A percentile compares a stretch with the other conserved stretches of the same genome.
phyloP scores from a whole-genome alignment of 2,797 vertebrate genomes.

The Zalophus californianus region DNA sequence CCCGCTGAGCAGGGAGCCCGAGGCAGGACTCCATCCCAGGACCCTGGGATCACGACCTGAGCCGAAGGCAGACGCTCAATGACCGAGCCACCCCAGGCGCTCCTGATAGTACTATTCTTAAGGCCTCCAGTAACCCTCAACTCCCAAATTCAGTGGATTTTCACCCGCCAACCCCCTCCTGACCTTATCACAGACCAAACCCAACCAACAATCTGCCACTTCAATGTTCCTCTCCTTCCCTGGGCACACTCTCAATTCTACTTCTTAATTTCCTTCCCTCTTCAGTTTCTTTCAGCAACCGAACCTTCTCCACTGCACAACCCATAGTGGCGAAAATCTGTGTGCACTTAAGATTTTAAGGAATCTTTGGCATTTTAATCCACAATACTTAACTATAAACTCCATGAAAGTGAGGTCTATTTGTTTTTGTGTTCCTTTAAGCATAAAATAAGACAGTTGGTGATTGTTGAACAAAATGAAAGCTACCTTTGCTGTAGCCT shows the following conservation, averaged over 20 bases:
- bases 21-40: not conserved
- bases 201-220: not conserved
- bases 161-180: not conserved
- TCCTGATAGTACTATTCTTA: not conserved
- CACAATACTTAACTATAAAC: slow-evolving; percentile 15
- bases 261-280: not conserved
- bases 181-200: not conserved
- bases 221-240: not conserved
- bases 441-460: not conserved
- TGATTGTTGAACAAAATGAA: slow-evolving; percentile 23
- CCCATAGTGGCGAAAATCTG: not conserved
- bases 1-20: too few species aligned
- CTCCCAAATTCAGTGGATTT: not conserved
- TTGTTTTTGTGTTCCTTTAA: not conserved
- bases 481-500: not conserved
- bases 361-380: slow-evolving; percentile 39
- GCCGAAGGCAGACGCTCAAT: not conserved
- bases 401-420: not conserved
- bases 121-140: not conserved
- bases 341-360: not conserved
- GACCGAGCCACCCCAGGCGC: not conserved
- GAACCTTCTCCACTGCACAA: not conserved
- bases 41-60: not conserved
- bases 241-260: not conserved
- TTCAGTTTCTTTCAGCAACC: not conserved